Conservation (phyloP, 2,888 invertebrate genomes). For the Chelonus formosanus region DNA sequence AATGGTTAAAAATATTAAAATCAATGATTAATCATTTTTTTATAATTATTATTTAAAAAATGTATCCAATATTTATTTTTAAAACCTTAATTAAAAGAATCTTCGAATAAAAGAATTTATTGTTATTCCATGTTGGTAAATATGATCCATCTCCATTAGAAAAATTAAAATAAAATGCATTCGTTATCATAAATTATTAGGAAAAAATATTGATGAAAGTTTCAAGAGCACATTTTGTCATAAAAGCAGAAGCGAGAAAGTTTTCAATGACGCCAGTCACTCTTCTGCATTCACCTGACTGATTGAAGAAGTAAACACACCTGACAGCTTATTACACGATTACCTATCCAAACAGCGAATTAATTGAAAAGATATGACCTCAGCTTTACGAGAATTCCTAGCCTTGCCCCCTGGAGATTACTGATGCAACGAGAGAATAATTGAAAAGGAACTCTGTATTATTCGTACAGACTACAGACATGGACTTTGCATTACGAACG, state of each 20-base stretch:
- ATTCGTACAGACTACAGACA: not conserved
- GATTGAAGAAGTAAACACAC: slow-evolving; percentile 28
- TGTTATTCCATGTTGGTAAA: no score
- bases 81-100: no score
- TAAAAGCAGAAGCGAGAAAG: slow-evolving; percentile 32
- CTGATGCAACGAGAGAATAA: slow-evolving; percentile 31
- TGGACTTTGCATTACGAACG: slow-evolving; percentile 33
- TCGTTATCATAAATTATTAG: not conserved
- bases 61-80: no score
- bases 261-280: slow-evolving; percentile 27
- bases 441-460: slow-evolving; percentile 5
- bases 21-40: no score
- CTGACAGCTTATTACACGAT: slow-evolving; percentile 34
- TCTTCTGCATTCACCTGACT: slow-evolving; percentile 23
- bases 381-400: slow-evolving; percentile 14
- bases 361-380: slow-evolving; percentile 34
- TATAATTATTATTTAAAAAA: no score
- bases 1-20: no score
- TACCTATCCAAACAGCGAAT: slow-evolving; percentile 27
- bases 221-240: slow-evolving; percentile 13
- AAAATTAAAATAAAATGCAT: not conserved
- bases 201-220: slow-evolving; percentile 10
- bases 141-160: no score
- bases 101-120: no score
- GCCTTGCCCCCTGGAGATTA: slow-evolving; percentile 8